Base-by-base conservation (phyloP, 2,888 invertebrate species). In the Eilema depressum region DNA sequence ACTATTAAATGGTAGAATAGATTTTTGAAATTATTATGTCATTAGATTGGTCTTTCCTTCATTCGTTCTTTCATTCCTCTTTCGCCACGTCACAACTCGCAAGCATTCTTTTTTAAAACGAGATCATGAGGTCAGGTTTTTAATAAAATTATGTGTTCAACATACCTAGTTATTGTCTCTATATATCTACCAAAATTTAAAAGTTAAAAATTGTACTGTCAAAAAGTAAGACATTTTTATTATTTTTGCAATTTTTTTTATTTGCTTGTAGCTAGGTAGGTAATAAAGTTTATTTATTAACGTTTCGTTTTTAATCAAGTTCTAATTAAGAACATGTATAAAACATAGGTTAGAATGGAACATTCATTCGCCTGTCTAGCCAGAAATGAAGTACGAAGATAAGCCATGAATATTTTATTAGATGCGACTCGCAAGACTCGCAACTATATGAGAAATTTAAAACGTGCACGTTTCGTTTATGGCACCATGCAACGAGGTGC, bases 401-500 rank as follows among this genome's bases (percentile, higher is more conserved):
- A 64, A 30, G 20, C 53, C 66, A 25, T 69, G 53, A 70, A 75
- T 66, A 68, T 56, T 76, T 68, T 63, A 69, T 69, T 20, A 61
- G 57, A 59, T 7, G 17, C 26, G 26, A 63, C 26, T 47, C 23
- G 5, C 14, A 25, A 8, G 4, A 68, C 26, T 57, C 28, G 69
- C 26, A 60, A 57, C 33, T 53, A 3, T 30, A 28, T 63, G 17
- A 47, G 53, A 73, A 68, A 66, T 69, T 66, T 28, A 71, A 69
- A 70, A 69, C 23, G 47, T 65, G 61, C 65, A 69, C 68, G 61
- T 70, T 67, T 67, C 53, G 23, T 65, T 67, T 70, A 71, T 61
- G 69, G 68, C 64, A 26, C 59, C 63, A 20, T 67, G 53, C 63
- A 71, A 74, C 64, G 64, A 75, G 60, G 75, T 77, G 75, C 71